These are phyloP conservation scores for Phaethon lepturus DNA, from an alignment of 2,113 vertebrate species.

Conservation along the genomic window DNA sequence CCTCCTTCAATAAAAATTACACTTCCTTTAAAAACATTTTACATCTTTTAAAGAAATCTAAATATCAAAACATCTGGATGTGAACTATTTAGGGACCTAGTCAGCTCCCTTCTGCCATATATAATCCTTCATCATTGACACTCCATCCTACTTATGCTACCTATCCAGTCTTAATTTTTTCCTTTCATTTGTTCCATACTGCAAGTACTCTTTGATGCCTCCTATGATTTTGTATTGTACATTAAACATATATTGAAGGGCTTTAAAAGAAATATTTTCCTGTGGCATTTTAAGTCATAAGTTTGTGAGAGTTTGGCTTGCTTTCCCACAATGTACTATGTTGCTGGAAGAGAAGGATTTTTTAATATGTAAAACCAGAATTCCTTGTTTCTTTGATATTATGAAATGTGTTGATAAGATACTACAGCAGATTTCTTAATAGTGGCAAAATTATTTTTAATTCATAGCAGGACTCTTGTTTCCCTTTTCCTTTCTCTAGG, in stretches of 20 bases:
- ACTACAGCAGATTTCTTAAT: not conserved
- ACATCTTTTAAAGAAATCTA: not conserved
- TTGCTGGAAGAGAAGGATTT: not conserved
- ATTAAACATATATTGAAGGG: not conserved
- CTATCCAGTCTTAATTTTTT: not conserved
- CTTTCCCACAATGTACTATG: not conserved
- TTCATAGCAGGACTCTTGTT: not conserved
- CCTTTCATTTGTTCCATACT: not conserved
- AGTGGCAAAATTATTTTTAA: not conserved
- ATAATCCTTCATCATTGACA: not conserved
- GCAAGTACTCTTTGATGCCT: not conserved
- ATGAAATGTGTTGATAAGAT: not conserved
- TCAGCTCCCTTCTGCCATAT: not conserved
- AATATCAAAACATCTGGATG: not conserved
- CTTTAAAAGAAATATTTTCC: conserved; percentile 1
- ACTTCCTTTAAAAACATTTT: not conserved
- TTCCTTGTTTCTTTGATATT: not conserved
- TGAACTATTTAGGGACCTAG: not conserved
- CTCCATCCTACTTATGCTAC: not conserved
- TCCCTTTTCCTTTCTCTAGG: not conserved
- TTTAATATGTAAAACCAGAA: not conserved
- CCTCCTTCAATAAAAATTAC: not conserved
- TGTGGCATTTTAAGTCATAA: not conserved
- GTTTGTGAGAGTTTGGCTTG: not conserved
- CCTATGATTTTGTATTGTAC: not conserved